phyloP scores from a whole-genome alignment of 2,113 vertebrate species.

The Ahaetulla prasina region DNA sequence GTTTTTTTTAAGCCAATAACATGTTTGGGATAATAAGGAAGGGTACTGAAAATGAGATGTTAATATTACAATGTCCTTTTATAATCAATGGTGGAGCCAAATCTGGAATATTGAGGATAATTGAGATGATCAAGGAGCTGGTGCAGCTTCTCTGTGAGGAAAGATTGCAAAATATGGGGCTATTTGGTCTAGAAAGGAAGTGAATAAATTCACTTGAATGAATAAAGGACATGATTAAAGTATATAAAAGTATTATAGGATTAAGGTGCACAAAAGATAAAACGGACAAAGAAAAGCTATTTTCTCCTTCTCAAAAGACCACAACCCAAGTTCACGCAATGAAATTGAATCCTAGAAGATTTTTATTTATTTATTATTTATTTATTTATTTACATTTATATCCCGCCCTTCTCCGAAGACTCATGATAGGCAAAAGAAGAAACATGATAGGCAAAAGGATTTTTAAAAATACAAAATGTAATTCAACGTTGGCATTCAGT shows the following conservation, averaged over 20 bases:
- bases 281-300: neutral
- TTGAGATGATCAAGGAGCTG: neutral
- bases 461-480: neutral
- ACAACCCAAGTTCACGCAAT: neutral
- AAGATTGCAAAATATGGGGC: neutral
- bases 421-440: no score
- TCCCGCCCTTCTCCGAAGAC: no score
- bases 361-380: no score
- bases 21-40: neutral
- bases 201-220: neutral
- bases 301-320: neutral
- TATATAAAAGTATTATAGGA: neutral
- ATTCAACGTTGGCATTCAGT: neutral
- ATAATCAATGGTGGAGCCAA: neutral
- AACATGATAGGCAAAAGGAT: neutral
- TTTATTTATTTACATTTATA: no score
- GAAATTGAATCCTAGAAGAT: neutral
- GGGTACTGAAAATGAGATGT: neutral
- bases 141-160: neutral
- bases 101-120: neutral
- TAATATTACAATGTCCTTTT: neutral
- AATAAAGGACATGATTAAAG: neutral
- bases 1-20: neutral
- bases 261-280: neutral
- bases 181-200: neutral